Percentiles rank a stretch among this genome's conserved stretches.
Conservation (phyloP, 2,888 invertebrate species). For the Nasonovia ribisnigri region DNA sequence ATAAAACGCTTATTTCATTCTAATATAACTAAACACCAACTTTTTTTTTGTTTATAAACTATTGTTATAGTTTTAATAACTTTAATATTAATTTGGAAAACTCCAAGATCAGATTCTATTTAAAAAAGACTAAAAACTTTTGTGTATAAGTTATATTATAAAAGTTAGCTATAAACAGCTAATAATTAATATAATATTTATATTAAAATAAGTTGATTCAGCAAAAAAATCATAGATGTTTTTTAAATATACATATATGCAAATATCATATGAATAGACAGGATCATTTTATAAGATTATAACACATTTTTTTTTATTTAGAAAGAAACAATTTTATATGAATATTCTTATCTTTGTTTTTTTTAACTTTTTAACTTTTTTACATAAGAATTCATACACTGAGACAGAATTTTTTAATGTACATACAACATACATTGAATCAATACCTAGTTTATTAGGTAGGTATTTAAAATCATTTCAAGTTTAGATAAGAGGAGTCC, state of each 20-base stretch:
- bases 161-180: not conserved
- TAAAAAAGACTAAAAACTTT: not conserved
- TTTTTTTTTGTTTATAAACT: not conserved
- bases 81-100: not conserved
- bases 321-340: not conserved
- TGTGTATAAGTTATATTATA: not conserved
- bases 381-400: not conserved
- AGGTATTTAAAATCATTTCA: not conserved
- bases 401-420: not conserved
- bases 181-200: not conserved
- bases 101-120: not conserved
- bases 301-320: not conserved
- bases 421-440: not conserved
- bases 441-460: not conserved
- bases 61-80: not conserved
- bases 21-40: not conserved
- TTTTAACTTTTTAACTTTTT: not conserved
- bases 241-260: not conserved
- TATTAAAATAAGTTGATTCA: not conserved
- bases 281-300: not conserved
- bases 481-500: not conserved
- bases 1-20: not conserved
- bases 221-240: not conserved
- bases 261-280: not conserved
- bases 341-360: not conserved